phyloP scores from a whole-genome alignment of 2,797 vertebrate species.

The Masticophis lateralis region DNA sequence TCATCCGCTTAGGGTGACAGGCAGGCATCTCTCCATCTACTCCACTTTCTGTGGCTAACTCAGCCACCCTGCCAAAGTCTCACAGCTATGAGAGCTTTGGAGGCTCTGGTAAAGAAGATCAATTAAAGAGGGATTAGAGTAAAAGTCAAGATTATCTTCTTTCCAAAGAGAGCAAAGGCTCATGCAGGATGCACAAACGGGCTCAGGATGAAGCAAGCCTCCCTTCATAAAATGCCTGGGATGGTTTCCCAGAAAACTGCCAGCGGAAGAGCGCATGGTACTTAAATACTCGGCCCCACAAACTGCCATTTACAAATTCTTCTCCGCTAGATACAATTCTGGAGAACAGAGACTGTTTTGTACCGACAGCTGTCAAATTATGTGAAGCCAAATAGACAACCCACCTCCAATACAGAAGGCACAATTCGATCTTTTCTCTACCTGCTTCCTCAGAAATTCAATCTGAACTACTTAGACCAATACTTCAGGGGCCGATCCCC shows the following conservation, averaged over 20 bases:
- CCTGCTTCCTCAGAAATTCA: not conserved
- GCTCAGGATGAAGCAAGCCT: not conserved
- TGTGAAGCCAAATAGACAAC: not conserved
- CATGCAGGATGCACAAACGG: not conserved
- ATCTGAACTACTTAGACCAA: not conserved
- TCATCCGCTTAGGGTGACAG: not conserved
- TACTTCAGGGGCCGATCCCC: not conserved
- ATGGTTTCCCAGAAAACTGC: not conserved
- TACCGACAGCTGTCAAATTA: not conserved
- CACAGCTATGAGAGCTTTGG: not conserved
- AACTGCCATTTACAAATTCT: not conserved
- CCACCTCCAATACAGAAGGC: not conserved
- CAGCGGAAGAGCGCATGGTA: not conserved
- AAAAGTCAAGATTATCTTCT: not conserved
- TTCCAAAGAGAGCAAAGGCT: not conserved
- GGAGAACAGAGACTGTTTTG: not conserved
- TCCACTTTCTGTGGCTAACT: not conserved
- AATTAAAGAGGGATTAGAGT: not conserved
- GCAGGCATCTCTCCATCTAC: not conserved
- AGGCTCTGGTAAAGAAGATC: not conserved
- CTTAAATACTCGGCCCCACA: not conserved
- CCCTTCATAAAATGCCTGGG: not conserved
- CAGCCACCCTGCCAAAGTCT: not conserved
- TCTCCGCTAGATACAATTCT: not conserved
- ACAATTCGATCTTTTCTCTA: not conserved